Evolutionary conservation across 2,113 vertebrate species (phyloP).

Genomic region (Vulpes lagopus): DNA sequence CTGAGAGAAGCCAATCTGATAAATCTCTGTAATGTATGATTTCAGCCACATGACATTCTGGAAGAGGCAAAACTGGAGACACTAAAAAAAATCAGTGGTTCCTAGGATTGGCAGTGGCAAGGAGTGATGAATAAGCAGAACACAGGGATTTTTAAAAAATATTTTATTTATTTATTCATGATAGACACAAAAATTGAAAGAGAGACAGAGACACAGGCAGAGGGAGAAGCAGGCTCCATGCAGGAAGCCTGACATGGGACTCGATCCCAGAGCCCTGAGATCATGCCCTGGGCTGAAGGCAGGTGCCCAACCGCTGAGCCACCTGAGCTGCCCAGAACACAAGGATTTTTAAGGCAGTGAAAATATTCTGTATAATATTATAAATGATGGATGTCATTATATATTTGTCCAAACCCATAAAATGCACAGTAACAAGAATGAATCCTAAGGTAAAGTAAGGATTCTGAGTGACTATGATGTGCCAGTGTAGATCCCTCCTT

Average conservation of each 20-base stretch:
- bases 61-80: neutral
- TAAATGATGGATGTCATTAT: neutral
- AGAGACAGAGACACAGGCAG: no score
- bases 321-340: no score
- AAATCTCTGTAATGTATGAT: neutral
- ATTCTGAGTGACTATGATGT: neutral
- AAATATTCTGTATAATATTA: neutral
- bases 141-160: neutral
- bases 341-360: neutral
- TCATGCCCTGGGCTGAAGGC: no score
- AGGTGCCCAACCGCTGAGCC: no score
- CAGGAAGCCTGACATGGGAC: no score
- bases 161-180: no score
- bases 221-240: no score
- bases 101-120: neutral
- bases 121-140: neutral
- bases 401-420: neutral
- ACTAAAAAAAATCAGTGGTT: neutral
- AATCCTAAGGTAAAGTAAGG: neutral
- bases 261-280: no score
- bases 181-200: no score
- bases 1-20: neutral
- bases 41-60: neutral
- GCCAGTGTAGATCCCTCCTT: neutral
- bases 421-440: neutral